Percentiles rank a stretch among this genome's conserved stretches.
These are phyloP conservation scores for Ploceus nigricollis DNA, from an alignment of 2,113 vertebrate species.

Conservation along the genomic window DNA sequence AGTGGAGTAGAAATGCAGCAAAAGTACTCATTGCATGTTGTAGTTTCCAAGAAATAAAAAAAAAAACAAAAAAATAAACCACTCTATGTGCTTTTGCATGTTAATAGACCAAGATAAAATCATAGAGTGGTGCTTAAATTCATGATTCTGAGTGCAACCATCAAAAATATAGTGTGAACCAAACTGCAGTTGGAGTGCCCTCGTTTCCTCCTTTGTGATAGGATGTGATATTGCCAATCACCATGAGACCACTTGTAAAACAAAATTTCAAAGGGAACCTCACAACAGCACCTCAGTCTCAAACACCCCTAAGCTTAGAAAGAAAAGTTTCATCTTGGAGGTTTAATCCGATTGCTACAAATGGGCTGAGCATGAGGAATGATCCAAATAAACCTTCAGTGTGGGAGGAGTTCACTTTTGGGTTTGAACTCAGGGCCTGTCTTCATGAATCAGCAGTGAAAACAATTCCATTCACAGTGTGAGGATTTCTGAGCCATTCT, in stretches of 20 bases:
- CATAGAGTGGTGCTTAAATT: not conserved
- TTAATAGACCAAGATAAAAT: not conserved
- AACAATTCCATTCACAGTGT: conserved; percentile 43
- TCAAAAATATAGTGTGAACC: not conserved
- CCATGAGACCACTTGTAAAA: not conserved
- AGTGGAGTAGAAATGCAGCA: not conserved
- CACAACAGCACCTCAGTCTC: not conserved
- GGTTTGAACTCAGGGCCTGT: not conserved
- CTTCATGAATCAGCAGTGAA: conserved; percentile 41
- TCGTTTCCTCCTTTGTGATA: not conserved
- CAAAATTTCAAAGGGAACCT: not conserved
- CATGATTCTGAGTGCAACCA: not conserved
- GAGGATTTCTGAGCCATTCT: conserved; percentile 45
- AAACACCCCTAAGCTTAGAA: not conserved
- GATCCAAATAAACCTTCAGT: not conserved
- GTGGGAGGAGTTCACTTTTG: conserved; percentile 3
- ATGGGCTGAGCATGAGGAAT: conserved; percentile 25
- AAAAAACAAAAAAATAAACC: not conserved
- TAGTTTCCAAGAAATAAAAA: not conserved
- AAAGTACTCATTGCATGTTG: not conserved
- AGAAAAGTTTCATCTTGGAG: not conserved
- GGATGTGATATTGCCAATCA: not conserved
- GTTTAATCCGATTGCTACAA: not conserved
- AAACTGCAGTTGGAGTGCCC: not conserved
- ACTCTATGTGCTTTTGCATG: not conserved